These are phyloP conservation scores for Dryobates pubescens DNA, from an alignment of 2,797 vertebrate species.

Conservation along the genomic window DNA sequence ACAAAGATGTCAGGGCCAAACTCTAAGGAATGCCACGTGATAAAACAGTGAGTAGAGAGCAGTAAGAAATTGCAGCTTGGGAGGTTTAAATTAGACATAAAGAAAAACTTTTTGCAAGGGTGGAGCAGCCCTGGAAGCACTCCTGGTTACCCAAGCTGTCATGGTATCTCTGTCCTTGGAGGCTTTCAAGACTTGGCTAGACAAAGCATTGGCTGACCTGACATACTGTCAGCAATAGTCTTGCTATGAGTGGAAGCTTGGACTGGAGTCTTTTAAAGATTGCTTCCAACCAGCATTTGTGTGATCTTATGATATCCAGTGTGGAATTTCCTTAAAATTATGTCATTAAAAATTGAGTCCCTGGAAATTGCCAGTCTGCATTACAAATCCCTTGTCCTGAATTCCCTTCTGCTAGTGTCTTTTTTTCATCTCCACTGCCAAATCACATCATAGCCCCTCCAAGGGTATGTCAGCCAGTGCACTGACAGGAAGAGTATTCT, in stretches of 20 bases:
- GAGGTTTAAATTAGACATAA: constrained; percentile 21
- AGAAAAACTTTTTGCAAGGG: neutral
- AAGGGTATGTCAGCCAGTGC: neutral
- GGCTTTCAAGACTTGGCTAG: constrained; percentile 51
- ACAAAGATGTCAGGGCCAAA: neutral
- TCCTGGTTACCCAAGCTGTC: constrained; percentile 14
- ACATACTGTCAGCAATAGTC: constrained; percentile 7
- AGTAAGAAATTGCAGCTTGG: constrained; percentile 10
- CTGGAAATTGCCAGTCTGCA: constrained; percentile 30
- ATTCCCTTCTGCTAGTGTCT: constrained; percentile 38
- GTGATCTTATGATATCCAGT: constrained; percentile 56
- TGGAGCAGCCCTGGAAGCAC: constrained; percentile 49
- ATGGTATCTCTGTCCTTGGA: constrained; percentile 52
- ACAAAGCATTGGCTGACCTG: constrained; percentile 41
- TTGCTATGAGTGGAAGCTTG: constrained; percentile 31
- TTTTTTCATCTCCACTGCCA: neutral
- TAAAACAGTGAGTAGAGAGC: neutral
- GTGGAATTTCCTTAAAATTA: constrained; percentile 68
- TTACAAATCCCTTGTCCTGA: constrained; percentile 54
- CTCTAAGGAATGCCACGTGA: neutral
- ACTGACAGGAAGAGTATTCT: neutral
- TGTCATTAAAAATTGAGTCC: constrained; percentile 43
- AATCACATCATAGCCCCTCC: neutral
- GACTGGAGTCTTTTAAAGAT: neutral
- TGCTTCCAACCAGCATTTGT: constrained; percentile 28